Base-by-base conservation (phyloP, 1,140 invertebrate species). In the Drosophila bipectinata region DNA sequence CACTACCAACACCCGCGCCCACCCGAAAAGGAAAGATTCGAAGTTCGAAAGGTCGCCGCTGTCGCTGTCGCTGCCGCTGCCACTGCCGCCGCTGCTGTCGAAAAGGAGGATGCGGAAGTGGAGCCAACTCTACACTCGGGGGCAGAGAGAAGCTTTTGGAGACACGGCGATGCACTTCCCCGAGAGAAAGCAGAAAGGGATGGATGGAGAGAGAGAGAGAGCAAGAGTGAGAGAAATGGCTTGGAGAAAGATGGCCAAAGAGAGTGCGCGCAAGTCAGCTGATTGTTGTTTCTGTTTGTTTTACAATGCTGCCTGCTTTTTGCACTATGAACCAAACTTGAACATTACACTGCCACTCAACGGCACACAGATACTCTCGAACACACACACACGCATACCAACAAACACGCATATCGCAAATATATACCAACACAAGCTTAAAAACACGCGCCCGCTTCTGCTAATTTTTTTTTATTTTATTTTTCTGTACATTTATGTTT, bases 261-360 rank as follows among this genome's bases (percentile, higher is more conserved):
- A 69, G 66, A 69, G 66, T 69, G 66, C 69, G 69, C 67, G 68
- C 67, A 72, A 72, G 55, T 72, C 67, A 71, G 67, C 67, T 71
- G 67, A 71, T 71, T 71, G 67, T 71, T 69, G 67, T 71, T 71
- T 71, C 67, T 71, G 64, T 71, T 69, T 71, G 67, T 71, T 69
- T 71, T 69, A 71, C 66, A 69, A 55, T 71, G 67, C 44, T 47
- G 44, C 44, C 44, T 47, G 44, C 64, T 71, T 71, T 71, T 71
- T 71, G 67, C 64, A 71, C 64, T 71, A 69, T 71, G 67, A 71
- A 63, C 57, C 51, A 52, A 60, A 60, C 57, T 60, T 60, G 57
- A 60, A 67, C 63, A 67, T 67, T 67, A 67, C 63, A 67, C 44
- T 47, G 44, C 15, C 41, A 32, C 45, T 48, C 45, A 48, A 10